Conservation (phyloP, 2,797 vertebrate genomes). For the Gymnopithys bicolor region DNA sequence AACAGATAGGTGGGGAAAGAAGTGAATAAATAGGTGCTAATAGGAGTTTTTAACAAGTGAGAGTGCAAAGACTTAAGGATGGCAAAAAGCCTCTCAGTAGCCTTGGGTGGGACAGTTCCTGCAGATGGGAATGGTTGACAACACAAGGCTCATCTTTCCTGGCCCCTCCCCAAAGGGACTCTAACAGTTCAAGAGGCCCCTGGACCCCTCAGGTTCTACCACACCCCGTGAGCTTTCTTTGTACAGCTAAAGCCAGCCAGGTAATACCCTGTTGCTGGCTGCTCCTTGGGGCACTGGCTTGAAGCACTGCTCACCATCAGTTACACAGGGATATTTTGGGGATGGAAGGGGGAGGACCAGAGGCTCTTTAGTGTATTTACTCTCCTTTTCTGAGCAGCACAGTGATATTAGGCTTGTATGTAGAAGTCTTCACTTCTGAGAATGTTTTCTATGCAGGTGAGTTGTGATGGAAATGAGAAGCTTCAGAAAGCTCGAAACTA, state of each 20-base stretch:
- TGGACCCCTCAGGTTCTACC: background rate
- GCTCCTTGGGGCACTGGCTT: fast-evolving
- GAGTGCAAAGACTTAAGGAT: background rate
- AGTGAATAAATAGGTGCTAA: background rate
- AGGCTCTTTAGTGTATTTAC: background rate
- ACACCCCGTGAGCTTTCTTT: fast-evolving
- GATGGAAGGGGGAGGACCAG: background rate
- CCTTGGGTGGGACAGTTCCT: background rate
- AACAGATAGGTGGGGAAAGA: background rate
- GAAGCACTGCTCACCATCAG: background rate
- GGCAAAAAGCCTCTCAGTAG: background rate
- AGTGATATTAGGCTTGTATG: background rate
- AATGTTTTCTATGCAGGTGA: background rate
- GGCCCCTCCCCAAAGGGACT: background rate
- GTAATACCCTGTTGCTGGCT: background rate
- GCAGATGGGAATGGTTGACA: background rate
- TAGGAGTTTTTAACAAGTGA: background rate
- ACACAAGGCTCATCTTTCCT: background rate
- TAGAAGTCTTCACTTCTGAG: background rate
- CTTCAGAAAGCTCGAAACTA: background rate
- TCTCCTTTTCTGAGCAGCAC: background rate
- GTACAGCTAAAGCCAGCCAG: background rate
- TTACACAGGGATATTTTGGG: background rate
- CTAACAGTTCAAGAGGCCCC: background rate
- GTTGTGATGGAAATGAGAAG: background rate